Conservation (phyloP, 2,797 vertebrate species). For the Cygnus olor region DNA sequence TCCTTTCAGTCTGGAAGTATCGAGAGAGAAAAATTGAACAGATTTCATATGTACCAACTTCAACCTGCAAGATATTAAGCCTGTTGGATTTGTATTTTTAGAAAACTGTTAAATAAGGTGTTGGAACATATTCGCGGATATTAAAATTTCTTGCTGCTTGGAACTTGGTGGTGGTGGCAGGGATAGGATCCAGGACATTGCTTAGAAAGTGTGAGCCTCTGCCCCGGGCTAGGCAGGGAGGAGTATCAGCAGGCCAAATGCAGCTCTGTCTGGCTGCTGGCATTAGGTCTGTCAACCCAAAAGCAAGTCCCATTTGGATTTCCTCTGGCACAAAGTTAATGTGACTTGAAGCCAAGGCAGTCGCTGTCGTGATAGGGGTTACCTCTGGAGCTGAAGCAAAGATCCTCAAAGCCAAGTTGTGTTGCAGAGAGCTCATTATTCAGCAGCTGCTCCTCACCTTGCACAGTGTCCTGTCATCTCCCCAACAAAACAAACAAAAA, state of each 20-base stretch:
- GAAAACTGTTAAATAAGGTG: conserved; percentile 23
- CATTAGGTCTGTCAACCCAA: not conserved
- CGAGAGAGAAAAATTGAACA: not conserved
- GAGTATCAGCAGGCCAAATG: not conserved
- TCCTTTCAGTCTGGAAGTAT: not conserved
- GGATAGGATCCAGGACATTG: not conserved
- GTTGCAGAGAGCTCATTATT: not conserved
- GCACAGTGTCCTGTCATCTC: not conserved
- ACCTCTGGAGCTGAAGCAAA: not conserved
- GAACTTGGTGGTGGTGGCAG: not conserved
- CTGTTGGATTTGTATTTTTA: not conserved
- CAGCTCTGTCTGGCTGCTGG: not conserved
- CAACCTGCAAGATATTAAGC: not conserved
- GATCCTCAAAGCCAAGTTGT: not conserved
- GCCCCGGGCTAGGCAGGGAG: not conserved
- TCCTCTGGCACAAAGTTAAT: not conserved
- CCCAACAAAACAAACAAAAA: not conserved
- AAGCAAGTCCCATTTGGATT: not conserved
- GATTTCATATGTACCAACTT: not conserved
- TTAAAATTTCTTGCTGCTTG: not conserved
- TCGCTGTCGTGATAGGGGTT: not conserved
- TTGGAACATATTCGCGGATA: conserved; percentile 17
- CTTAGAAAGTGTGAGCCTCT: not conserved
- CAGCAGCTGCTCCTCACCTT: not conserved
- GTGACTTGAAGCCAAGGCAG: not conserved